A percentile compares a stretch with the other conserved stretches of the same genome.
phyloP scores from a whole-genome alignment of 2,888 invertebrate species.

The Brachyopa scutellaris region DNA sequence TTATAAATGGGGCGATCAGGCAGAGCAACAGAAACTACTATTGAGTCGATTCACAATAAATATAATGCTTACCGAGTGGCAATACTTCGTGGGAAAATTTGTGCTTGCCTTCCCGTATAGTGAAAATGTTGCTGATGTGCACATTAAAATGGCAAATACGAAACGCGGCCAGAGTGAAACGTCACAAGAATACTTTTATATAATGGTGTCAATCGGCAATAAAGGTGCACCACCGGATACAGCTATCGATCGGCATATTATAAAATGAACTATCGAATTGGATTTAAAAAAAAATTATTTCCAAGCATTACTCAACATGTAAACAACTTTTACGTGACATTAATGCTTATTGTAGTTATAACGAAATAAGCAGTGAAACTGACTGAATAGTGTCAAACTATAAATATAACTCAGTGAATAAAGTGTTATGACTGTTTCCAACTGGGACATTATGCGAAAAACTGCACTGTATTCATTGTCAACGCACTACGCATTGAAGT shows the following conservation, averaged over 20 bases:
- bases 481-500: constrained; percentile 31
- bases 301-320: constrained; percentile 24
- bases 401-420: too few relatives aligned
- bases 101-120: constrained; percentile 14
- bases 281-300: constrained; percentile 34
- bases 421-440: constrained; percentile 39
- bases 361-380: constrained; percentile 1
- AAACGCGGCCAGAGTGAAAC: constrained; percentile 31
- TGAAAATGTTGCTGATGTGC: constrained; percentile 42
- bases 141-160: constrained; percentile 43
- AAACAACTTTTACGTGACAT: constrained; percentile 38
- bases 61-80: constrained; percentile 48
- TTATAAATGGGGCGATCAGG: constrained; percentile 57
- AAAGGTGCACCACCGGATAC: constrained; percentile 24
- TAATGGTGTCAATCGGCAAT: constrained; percentile 40
- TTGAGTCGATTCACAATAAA: constrained; percentile 63
- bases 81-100: constrained; percentile 36
- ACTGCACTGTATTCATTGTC: constrained; percentile 34
- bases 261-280: constrained; percentile 35
- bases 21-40: constrained; percentile 50
- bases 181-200: constrained; percentile 41
- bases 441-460: constrained; percentile 27
- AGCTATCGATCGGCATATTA: constrained; percentile 29
- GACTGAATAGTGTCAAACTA: too few relatives aligned
- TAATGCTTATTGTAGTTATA: constrained; percentile 26